Conservation (phyloP, 1,140 invertebrate genomes). For the Dinoponera quadriceps region DNA sequence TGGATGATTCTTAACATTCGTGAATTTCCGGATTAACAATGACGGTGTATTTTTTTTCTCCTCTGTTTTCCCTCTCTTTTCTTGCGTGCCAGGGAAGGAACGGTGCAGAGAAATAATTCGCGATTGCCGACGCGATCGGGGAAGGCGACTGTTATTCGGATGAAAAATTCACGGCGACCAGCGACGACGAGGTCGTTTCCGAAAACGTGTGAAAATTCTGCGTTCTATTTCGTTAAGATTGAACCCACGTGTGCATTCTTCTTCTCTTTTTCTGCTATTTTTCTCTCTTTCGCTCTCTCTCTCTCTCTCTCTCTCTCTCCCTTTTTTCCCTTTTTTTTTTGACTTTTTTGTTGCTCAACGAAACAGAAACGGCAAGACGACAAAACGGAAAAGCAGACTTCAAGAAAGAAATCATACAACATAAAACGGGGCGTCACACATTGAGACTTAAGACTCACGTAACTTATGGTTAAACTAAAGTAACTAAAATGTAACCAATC, state of each 20-base stretch:
- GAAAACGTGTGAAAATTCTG: slow-evolving; percentile 9
- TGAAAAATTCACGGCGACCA: slow-evolving; percentile 23
- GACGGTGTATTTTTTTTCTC: background rate
- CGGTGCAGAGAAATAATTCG: background rate
- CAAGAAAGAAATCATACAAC: slow-evolving; percentile 76
- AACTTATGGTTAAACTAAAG: slow-evolving; percentile 74
- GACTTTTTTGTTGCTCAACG: slow-evolving; percentile 46
- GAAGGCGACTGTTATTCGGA: background rate
- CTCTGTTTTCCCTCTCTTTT: slow-evolving; percentile 49
- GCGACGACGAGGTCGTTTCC: background rate
- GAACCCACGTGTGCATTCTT: slow-evolving; percentile 68
- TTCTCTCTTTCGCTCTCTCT: background rate
- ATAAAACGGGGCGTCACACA: slow-evolving; percentile 75
- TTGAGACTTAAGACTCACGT: slow-evolving; percentile 63
- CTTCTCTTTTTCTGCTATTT: slow-evolving; percentile 31
- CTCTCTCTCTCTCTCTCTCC: too few relatives aligned
- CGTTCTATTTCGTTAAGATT: slow-evolving; percentile 80
- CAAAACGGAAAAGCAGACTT: slow-evolving; percentile 56
- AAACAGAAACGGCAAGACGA: slow-evolving; percentile 66
- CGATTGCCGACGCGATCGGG: background rate
- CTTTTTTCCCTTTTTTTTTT: slow-evolving; percentile 37
- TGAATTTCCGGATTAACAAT: background rate
- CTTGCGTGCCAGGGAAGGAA: slow-evolving; percentile 32
- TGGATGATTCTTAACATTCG: background rate
- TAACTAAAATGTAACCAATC: slow-evolving; percentile 71